Evolutionary conservation across 1,140 invertebrate genomes (phyloP).

Genomic region (Saccostrea echinata): DNA sequence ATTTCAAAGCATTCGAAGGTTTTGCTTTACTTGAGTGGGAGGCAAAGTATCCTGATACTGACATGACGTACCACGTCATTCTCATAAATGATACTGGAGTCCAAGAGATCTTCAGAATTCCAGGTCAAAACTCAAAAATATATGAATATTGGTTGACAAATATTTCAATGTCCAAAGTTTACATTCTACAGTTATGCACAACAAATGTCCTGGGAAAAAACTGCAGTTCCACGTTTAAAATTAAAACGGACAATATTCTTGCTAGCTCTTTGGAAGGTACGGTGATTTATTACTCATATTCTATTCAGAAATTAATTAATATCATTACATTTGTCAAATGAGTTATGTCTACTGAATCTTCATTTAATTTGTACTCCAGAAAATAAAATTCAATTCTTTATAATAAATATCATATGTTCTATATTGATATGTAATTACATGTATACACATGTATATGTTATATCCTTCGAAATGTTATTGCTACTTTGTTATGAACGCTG

Average conservation of each 20-base stretch:
- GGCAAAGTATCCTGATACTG: neutral
- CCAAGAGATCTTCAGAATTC: neutral
- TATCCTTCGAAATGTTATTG: too few species aligned
- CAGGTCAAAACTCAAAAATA: neutral
- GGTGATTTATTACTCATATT: neutral
- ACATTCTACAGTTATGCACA: neutral
- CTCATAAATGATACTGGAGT: neutral
- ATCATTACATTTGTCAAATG: too few species aligned
- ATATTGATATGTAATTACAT: too few species aligned
- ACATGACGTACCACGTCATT: neutral
- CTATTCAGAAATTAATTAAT: too few species aligned
- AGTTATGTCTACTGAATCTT: too few species aligned
- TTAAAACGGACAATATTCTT: neutral
- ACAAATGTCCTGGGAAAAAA: neutral
- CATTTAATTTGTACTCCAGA: too few species aligned
- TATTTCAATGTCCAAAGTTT: neutral
- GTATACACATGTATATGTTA: too few species aligned
- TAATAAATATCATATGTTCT: too few species aligned
- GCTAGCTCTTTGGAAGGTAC: neutral
- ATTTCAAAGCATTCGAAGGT: neutral
- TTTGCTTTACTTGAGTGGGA: slow-evolving; percentile 12
- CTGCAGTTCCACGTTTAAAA: slow-evolving; percentile 9
- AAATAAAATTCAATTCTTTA: too few species aligned
- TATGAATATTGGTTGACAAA: neutral
- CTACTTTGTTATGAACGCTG: too few species aligned